Conservation (phyloP, 2,888 invertebrate species). For the Caenorhabditis sp. region DNA sequence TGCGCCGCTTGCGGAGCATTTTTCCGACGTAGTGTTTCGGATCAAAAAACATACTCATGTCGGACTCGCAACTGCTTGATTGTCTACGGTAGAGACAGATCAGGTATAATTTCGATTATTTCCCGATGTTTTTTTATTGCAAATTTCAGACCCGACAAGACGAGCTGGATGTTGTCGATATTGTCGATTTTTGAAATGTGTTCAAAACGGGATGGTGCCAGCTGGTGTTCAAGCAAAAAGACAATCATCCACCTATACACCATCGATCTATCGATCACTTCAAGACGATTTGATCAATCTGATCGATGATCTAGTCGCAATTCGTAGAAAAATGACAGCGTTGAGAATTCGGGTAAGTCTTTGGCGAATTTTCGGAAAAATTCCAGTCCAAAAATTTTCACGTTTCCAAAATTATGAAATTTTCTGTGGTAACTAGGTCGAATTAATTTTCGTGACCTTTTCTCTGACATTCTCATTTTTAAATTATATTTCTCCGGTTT, state of each 20-base stretch:
- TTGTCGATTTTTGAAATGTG: constrained; percentile 39
- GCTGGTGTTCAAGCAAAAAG: constrained; percentile 18
- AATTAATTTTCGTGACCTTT: too few species aligned
- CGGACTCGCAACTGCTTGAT: constrained; percentile 18
- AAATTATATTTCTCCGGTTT: too few species aligned
- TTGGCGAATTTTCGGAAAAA: too few species aligned
- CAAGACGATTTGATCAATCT: constrained; percentile 3
- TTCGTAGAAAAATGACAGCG: background rate
- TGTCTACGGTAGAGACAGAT: constrained; percentile 10
- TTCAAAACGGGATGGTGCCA: constrained; percentile 36
- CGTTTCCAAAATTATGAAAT: too few species aligned
- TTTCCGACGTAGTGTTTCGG: constrained; percentile 38
- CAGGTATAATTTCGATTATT: background rate
- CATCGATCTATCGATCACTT: constrained; percentile 14
- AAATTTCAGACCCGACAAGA: constrained; percentile 27
- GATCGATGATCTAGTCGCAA: constrained; percentile 7
- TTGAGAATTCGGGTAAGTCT: constrained; percentile 4
- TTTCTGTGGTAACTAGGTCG: too few species aligned
- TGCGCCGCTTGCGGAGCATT: constrained; percentile 56
- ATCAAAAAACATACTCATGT: constrained; percentile 39
- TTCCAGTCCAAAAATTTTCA: too few species aligned
- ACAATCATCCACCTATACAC: constrained; percentile 7
- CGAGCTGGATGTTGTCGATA: constrained; percentile 36
- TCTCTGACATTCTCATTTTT: too few species aligned
- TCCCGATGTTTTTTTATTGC: background rate